Evolutionary conservation across 2,888 invertebrate species (phyloP), one percentile per base, ranked within the genome.

Genomic region (Folsomia manolachei): DNA sequence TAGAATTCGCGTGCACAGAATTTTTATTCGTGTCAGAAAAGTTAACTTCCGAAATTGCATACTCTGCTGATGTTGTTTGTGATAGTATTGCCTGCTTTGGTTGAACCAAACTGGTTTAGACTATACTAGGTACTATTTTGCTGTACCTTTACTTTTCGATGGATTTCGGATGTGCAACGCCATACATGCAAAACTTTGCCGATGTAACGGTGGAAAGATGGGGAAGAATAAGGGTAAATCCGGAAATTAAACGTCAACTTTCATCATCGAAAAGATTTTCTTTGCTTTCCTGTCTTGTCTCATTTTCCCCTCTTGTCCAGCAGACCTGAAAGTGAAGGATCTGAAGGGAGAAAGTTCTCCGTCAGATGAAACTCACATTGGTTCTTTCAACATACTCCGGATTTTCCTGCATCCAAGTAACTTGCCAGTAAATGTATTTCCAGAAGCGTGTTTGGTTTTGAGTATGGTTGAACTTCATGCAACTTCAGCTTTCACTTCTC

Each of bases 221-320:
- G 19, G 11, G 21, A 66, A 39, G 65, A n/a, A 66, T 18, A 52
- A 24, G 23, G 51, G 7, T 23, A 39, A 51, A 75, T 72, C 68
- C 75, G 75, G 75, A 75, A 75, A 75, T 75, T 75, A 72, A 72
- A 72, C 70, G 75, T 75, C 75, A 72, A 56, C 39, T 75, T 60
- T 39, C 69, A 75, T 74, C 74, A 72, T 64, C 64, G 70, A 70
- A 68, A 56, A 67, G 21, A 68, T 67, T 74, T 70, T 71, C 74
- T 69, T 69, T 71, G 64, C 71, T 70, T 25, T 69, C 62, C 67
- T 74, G 68, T 52, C 71, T 69, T 67, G 61, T 66, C 63, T 71
- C 53, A 60, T 51, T 56, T 56, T 56, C 65, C 63, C 63, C 63
- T 26, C 63, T 4, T 63, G 56, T 63, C 63, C 63, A 63, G 27